Base-by-base conservation (phyloP, 2,113 vertebrate species). In the Spea multiplicata region DNA sequence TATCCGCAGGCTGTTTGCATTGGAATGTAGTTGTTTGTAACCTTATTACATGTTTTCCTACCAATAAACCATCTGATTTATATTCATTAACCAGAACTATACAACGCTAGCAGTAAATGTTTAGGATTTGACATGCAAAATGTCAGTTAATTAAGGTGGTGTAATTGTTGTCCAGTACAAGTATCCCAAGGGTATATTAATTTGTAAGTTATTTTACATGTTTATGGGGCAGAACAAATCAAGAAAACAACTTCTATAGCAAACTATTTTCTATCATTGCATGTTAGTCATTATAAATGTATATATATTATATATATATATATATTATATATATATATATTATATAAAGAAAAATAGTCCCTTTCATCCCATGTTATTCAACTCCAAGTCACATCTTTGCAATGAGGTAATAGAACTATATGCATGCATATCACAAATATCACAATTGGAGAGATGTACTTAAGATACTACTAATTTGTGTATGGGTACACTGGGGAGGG, bases 1-100 rank as follows among this genome's bases (percentile, higher is more conserved):
- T 92, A 87, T 90, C 93, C 90, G 81, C 84, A 14, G 92, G 92
- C 92, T 53, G 82, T 91, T 88, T 83, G 79, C 90, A 90, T 90
- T 92, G 91, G 90, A 93, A 93, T 94, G 92, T 89, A 86, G 84
- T 85, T 89, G 88, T 71, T 89, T 90, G 88, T 87, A 86, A 91
- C 82, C 84, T 88, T 85, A 90, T 91, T 93, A 91, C 88, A 86
- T 79, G 88, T 91, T 94, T 73, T 82, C 77, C 91, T 92, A 94
- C 91, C 93, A 93, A 92, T 92, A 93, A 94, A 91, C 93, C 86
- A 92, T 91, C 91, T 93, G 93, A 94, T 94, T 93, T 93, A 92
- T 93, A 94, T 91, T 93, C 92, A 94, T 94, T 94, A 94, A 94
- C 93, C 85, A 93, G 87, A 89, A 77, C 75, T 82, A 89, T 88